Evolutionary conservation across 2,797 vertebrate species (phyloP), one percentile per base, ranked within the genome.

Genomic region (Esox masquinongy): DNA sequence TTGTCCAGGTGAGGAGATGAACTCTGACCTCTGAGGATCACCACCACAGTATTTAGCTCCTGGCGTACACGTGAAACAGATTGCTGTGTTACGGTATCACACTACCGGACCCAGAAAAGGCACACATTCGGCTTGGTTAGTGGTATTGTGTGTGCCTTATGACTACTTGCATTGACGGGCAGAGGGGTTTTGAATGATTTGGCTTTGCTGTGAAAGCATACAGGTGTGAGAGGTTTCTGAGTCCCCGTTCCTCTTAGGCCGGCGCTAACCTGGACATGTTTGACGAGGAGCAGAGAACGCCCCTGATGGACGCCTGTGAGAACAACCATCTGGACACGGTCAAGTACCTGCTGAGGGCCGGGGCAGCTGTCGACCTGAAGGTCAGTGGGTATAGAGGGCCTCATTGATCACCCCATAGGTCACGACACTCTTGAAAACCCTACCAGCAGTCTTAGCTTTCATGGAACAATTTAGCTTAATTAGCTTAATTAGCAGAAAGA

Each of bases 231-330:
- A 63, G 11, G 67, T 50, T n/a, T 39, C 29, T 59, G 43, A 39
- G 0, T 26, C 24, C 79, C 66, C 74, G 26, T 61, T 29, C 22
- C 53, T 39, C 72, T 16, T 76, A 99, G 98, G 97, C 97, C 69
- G 97, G 98, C 47, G 97, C 97, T 36, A 98, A 98, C 79, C 92
- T 99, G 61, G 97, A 99, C 87, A 96, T 93, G 88, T 97, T 95
- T 84, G 97, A 98, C 0, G 95, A 96, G 78, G 96, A 98, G 84
- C 97, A 98, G 93, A 92, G 94, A 79, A 99, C 97, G 0, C 96
- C 97, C 0, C 87, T 99, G 89, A 98, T 99, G 96, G 94, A 95
- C 4, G 96, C 98, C 9, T 96, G 95, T 74, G 97, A 98, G 84
- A 97, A 96, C 90, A 97, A 96, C 92, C 96, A 97, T 50, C 82